phyloP scores from a whole-genome alignment of 2,113 vertebrate species.

The Paradisaea rubra region DNA sequence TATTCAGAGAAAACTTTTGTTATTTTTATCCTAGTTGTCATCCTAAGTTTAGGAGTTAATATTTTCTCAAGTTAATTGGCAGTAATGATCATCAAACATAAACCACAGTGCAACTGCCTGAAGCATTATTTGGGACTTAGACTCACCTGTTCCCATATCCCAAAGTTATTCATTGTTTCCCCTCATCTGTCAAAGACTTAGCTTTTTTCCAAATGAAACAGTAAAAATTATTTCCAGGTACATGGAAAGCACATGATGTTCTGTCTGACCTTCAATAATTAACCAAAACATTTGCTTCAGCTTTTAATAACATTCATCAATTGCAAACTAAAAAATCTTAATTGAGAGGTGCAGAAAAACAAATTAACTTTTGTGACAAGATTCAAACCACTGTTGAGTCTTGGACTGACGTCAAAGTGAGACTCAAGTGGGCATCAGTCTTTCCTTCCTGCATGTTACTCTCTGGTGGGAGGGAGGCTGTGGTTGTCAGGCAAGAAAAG shows the following conservation, averaged over 20 bases:
- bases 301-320: rapidly evolving
- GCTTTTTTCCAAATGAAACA: not conserved
- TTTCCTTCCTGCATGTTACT: not conserved
- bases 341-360: not conserved
- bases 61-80: not conserved
- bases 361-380: not conserved
- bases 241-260: not conserved
- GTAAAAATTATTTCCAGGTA: not conserved
- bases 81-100: not conserved
- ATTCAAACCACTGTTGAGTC: not conserved
- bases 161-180: not conserved
- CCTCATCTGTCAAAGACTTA: not conserved
- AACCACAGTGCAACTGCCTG: not conserved
- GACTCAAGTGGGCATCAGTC: not conserved
- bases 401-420: not conserved
- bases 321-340: not conserved
- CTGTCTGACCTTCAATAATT: not conserved
- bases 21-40: not conserved
- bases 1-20: not conserved
- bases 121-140: not conserved
- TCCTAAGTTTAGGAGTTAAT: not conserved
- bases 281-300: not conserved
- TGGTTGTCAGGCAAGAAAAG: too few species aligned
- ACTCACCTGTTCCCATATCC: not conserved
- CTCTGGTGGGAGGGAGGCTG: not conserved